These are phyloP conservation scores for silkworm (Bombyx mori) DNA, from an alignment of 1,140 invertebrate genomes.

Conservation along the genomic window DNA sequence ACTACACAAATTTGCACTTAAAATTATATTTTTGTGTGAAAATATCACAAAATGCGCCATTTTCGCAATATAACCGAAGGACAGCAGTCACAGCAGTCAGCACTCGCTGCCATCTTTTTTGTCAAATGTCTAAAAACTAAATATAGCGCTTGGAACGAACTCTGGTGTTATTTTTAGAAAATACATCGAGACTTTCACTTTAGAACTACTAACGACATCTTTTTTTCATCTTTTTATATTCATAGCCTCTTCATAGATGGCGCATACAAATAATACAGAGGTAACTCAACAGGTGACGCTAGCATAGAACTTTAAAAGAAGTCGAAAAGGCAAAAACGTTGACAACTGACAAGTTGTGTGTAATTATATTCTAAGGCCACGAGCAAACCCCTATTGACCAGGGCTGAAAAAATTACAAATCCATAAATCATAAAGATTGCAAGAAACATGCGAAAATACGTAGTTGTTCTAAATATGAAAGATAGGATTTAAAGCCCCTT, in stretches of 20 bases:
- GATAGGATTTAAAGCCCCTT: too few relatives aligned
- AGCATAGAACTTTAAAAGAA: too few relatives aligned
- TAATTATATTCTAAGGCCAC: too few relatives aligned
- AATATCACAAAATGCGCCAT: constrained; percentile 70
- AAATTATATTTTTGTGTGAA: constrained; percentile 65
- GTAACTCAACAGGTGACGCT: constrained; percentile 10
- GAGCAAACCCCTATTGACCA: too few relatives aligned
- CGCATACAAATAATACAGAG: constrained; percentile 2
- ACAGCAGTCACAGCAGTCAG: constrained; percentile 66
- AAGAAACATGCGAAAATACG: too few relatives aligned
- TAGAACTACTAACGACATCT: constrained; percentile 39
- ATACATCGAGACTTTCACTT: constrained; percentile 29
- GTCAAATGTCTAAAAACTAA: constrained; percentile 70
- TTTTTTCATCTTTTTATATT: constrained; percentile 4
- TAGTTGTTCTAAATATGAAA: too few relatives aligned
- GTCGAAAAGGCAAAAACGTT: too few relatives aligned
- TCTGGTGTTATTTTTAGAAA: constrained; percentile 71
- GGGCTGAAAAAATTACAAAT: too few relatives aligned
- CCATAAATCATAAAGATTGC: too few relatives aligned
- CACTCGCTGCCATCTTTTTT: constrained; percentile 70
- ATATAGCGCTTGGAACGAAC: constrained; percentile 67
- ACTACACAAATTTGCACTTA: constrained; percentile 68
- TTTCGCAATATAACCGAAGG: constrained; percentile 64
- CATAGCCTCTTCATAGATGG: constrained; percentile 17
- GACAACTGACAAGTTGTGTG: too few relatives aligned